These are phyloP conservation scores for Eupithecia tripunctaria DNA, from an alignment of 2,888 invertebrate species.

Conservation along the genomic window DNA sequence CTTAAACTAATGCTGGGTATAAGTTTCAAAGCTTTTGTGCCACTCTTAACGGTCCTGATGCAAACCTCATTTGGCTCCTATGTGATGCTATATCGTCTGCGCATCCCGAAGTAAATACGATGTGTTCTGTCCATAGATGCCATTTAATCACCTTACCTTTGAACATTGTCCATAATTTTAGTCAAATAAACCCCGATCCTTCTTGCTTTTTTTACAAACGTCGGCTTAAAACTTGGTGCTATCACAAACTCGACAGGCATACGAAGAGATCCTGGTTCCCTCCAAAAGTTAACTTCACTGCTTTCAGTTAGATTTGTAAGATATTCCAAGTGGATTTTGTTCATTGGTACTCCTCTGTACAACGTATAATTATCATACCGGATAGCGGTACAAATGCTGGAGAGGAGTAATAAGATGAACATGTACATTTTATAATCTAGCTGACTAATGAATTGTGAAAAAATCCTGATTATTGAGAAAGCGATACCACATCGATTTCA, in stretches of 20 bases:
- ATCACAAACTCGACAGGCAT: conserved; percentile 66
- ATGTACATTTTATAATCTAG: neutral
- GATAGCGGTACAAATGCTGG: neutral
- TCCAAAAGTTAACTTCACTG: conserved; percentile 66
- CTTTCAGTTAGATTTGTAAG: neutral
- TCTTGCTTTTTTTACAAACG: conserved; percentile 52
- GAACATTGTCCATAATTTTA: conserved; percentile 63
- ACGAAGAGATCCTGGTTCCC: conserved; percentile 53
- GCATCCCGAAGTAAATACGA: neutral
- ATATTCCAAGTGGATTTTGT: conserved; percentile 56
- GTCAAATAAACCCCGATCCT: conserved; percentile 54
- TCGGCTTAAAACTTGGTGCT: conserved; percentile 51
- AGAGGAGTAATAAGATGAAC: neutral
- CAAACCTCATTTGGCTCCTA: too few relatives aligned
- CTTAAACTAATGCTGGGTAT: neutral
- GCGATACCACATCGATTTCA: conserved; percentile 5
- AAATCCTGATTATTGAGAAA: neutral
- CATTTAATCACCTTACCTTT: conserved; percentile 53
- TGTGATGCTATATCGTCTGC: neutral
- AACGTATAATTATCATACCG: conserved; percentile 60
- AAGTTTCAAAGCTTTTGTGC: too few relatives aligned
- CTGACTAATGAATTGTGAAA: neutral
- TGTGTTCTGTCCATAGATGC: neutral
- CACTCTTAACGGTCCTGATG: too few relatives aligned
- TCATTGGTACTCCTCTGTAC: conserved; percentile 61